Percentiles rank a stretch among this genome's conserved stretches.
These are phyloP conservation scores for Synergus umbraculus DNA, from an alignment of 2,888 invertebrate genomes.

Conservation along the genomic window DNA sequence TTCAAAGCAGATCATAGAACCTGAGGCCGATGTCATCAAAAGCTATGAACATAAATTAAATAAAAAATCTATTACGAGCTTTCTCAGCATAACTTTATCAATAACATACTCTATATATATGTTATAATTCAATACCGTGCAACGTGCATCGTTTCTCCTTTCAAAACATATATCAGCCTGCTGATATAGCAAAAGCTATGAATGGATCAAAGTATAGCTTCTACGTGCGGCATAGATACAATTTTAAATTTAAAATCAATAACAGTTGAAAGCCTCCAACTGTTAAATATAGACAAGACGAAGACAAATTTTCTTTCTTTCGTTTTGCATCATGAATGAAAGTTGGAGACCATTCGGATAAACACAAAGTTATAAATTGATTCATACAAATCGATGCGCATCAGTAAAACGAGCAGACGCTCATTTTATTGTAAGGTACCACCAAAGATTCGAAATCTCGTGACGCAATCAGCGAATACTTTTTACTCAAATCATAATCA, in stretches of 20 bases:
- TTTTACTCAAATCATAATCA: neutral
- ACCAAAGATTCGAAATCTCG: neutral
- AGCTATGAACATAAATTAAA: no score
- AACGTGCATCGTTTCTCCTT: conserved; percentile 51
- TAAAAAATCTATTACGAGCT: no score
- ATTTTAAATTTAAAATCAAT: neutral
- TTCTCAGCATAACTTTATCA: neutral
- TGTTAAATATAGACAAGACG: neutral
- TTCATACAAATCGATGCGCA: neutral
- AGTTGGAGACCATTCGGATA: neutral
- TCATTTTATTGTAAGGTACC: neutral
- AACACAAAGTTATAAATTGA: neutral
- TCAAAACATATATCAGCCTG: conserved; percentile 56
- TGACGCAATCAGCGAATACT: neutral
- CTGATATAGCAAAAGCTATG: conserved; percentile 53
- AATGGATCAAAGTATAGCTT: neutral
- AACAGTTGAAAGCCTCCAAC: neutral
- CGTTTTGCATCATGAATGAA: neutral
- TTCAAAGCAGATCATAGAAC: no score
- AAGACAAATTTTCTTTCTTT: neutral
- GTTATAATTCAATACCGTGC: conserved; percentile 51
- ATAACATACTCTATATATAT: neutral
- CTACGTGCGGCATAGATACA: neutral
- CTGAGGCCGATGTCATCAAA: no score
- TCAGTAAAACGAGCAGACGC: neutral